Base-by-base conservation (phyloP, 2,888 invertebrate genomes). In the Steinernema carpocapsae region DNA sequence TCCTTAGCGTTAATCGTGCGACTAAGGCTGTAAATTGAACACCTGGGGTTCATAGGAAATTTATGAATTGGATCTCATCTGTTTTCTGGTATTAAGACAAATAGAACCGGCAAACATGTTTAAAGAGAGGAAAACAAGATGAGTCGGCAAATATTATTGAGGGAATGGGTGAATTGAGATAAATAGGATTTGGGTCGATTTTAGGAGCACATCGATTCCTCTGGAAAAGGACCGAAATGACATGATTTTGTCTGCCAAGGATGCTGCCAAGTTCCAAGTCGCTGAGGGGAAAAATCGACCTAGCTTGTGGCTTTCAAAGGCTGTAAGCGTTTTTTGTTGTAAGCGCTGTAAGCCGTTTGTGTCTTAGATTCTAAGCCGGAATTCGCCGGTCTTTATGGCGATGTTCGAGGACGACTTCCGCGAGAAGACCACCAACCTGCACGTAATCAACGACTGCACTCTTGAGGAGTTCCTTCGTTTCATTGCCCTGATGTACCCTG, bases 141-240 rank as follows among this genome's bases (percentile, higher is more conserved):
- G 64, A 32, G 29, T 64, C 32, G 64, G 32, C 64, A 64, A 64
- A 64, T 64, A 64, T 64, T 64, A 37, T 64, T 64, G 29, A 22
- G 64, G 26, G 32, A 64, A 52, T 6, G 3, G 52, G 52, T 2
- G 24, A 24, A 22, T 12, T 52, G 52, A 24, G 24, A 52, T 52
- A 24, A 22, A 22, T 52, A 24, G 19, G n/a, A 17, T 48, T 48
- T 19, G 3, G 19, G 17, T 22, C 14, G 24, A 26, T 26, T 56
- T 10, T 26, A 64, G 64, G 29, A 64, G 64, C 32, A 64, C 64
- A 12, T 26, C 64, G 17, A 64, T 64, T 17, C 64, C 64, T 2
- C 64, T 64, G 12, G 64, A 64, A 64, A 29, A 64, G n/a, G 64
- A 64, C 32, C 32, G 37, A 17, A 64, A 64, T n/a, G 64, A 64